Base-by-base conservation (phyloP, 2,113 vertebrate species). In the Malurus cyaneus region DNA sequence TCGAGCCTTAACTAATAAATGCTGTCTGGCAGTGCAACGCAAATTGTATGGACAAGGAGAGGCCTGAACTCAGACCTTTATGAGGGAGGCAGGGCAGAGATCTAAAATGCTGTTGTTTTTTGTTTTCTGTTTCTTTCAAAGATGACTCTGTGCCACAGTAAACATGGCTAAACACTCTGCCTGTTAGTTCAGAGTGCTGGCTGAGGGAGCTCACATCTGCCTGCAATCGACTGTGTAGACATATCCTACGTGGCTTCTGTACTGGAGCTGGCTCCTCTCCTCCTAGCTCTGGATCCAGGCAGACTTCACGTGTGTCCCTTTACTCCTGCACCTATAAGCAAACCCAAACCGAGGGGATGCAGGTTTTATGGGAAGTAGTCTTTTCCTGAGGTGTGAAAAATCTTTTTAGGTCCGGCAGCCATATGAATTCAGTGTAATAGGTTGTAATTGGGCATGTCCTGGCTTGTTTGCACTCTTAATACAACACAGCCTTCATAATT, bases 391-490 rank as follows among this genome's bases (percentile, higher is more conserved):
- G 79, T 90, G 71, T 2, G 10, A 95, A 92, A 95, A 74, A 29
- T 59, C 21, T 84, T 93, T 93, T 66, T 66, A 71, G n/a, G 81
- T 81, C 74, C 11, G 5, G 24, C 79, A 93, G 85, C 42, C 56
- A 29, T 83, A 59, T 24, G 71, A 94, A 57, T 78, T 82, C 64
- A 52, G 44, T 53, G n/a, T 94, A 96, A 94, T 96, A 60, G 21
- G 67, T 88, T 94, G 92, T 95, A 95, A 96, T 95, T 95, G 72
- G 79, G 89, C 92, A 96, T 94, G 92, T 95, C 90, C 74, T 86
- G 71, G 39, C 79, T 95, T 96, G 94, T 96, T 95, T 94, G 90
- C 88, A 86, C 85, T 88, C 64, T 49, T 94, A 90, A 93, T 80
- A 49, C 85, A 96, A 92, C 64, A 90, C 52, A 92, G 88, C 16